Conservation (phyloP, 2,888 invertebrate genomes). For the Chirona hameri region DNA sequence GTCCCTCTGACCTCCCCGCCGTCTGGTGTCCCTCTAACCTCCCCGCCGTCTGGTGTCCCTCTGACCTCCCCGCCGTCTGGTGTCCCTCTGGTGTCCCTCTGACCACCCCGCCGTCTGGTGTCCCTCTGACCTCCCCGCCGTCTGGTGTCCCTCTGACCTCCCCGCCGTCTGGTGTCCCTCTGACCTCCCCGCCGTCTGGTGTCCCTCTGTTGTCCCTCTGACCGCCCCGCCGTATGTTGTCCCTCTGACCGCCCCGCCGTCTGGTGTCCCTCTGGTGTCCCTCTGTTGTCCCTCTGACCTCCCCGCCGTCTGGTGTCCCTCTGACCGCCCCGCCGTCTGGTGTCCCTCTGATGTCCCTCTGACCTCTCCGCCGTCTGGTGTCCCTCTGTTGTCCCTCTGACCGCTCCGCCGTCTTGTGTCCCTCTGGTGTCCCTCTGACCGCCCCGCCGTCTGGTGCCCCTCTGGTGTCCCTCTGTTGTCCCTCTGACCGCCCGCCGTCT, state of each 20-base stretch:
- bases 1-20: too few relatives aligned
- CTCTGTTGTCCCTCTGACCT: too few relatives aligned
- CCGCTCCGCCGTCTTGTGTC: not conserved
- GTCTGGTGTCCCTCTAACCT: too few relatives aligned
- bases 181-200: not conserved
- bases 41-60: too few relatives aligned
- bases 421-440: not conserved
- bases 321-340: too few relatives aligned
- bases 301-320: too few relatives aligned
- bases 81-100: not conserved
- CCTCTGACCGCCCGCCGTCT: too few relatives aligned
- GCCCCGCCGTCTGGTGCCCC: too few relatives aligned
- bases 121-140: not conserved
- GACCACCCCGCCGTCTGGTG: too few relatives aligned
- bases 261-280: not conserved
- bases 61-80: too few relatives aligned
- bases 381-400: not conserved
- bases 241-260: not conserved
- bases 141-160: not conserved
- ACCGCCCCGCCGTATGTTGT: not conserved
- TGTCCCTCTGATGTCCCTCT: not conserved
- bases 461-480: not conserved
- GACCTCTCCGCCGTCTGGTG: not conserved
- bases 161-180: not conserved
- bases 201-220: not conserved